Evolutionary conservation across 2,797 vertebrate species (phyloP).

Genomic region (Phaenicophaeus curvirostris): DNA sequence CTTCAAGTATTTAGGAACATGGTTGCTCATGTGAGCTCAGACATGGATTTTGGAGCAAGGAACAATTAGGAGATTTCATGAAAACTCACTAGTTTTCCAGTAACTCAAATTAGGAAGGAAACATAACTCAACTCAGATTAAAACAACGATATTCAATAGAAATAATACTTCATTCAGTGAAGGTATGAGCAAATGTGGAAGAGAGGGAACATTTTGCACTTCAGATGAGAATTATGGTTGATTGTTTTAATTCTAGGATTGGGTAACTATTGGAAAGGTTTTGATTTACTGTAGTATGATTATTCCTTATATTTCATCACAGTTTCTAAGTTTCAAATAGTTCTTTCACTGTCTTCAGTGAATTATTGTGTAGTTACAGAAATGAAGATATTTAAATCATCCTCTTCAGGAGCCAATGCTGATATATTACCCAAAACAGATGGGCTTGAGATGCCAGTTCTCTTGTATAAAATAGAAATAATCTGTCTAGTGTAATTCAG

Average conservation of each 20-base stretch:
- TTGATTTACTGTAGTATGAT: not conserved
- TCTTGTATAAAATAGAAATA: not conserved
- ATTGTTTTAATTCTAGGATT: not conserved
- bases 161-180: not conserved
- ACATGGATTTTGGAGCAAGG: not conserved
- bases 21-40: not conserved
- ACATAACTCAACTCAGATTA: not conserved
- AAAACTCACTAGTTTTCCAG: not conserved
- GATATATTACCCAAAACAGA: not conserved
- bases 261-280: not conserved
- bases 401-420: not conserved
- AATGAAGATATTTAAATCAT: not conserved
- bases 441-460: not conserved
- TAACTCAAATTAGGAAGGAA: not conserved
- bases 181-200: not conserved
- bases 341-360: not conserved
- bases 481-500: not conserved
- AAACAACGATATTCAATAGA: not conserved
- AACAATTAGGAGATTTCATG: not conserved
- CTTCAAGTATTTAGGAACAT: not conserved
- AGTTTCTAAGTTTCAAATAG: not conserved
- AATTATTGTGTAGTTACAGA: not conserved
- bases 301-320: not conserved
- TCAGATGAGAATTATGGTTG: not conserved
- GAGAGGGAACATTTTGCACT: not conserved